phyloP scores from a whole-genome alignment of 2,888 invertebrate species.

The Mycalesis mineus region DNA sequence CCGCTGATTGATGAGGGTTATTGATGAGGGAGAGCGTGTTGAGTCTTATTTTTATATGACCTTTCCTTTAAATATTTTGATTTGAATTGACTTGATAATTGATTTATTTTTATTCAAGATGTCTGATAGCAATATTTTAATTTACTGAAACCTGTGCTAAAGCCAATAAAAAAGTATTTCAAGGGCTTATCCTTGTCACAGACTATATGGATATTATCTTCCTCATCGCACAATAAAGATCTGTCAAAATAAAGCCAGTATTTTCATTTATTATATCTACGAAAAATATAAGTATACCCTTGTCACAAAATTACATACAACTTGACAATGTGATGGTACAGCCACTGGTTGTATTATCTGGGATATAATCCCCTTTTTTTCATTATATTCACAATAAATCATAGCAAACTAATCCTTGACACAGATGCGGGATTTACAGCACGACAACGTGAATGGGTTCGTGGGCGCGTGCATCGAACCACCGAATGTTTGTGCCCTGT shows the following conservation, averaged over 20 bases:
- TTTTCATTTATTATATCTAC: too few species aligned
- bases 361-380: neutral
- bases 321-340: neutral
- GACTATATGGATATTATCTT: neutral
- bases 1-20: too few species aligned
- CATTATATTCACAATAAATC: neutral
- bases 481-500: conserved; percentile 92
- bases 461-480: conserved; percentile 95
- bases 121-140: neutral
- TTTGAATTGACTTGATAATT: too few species aligned
- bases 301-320: neutral
- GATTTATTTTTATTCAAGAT: too few species aligned
- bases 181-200: conserved; percentile 8
- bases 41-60: too few species aligned
- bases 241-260: neutral
- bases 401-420: conserved; percentile 8
- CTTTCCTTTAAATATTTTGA: too few species aligned
- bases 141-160: neutral
- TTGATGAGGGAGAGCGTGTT: too few species aligned
- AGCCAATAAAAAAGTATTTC: neutral
- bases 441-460: conserved; percentile 94
- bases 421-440: conserved; percentile 92
- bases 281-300: neutral
- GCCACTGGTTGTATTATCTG: neutral
- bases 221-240: conserved; percentile 4